Conservation (phyloP, 2,888 invertebrate species). For the Parascotia fuliginaria region DNA sequence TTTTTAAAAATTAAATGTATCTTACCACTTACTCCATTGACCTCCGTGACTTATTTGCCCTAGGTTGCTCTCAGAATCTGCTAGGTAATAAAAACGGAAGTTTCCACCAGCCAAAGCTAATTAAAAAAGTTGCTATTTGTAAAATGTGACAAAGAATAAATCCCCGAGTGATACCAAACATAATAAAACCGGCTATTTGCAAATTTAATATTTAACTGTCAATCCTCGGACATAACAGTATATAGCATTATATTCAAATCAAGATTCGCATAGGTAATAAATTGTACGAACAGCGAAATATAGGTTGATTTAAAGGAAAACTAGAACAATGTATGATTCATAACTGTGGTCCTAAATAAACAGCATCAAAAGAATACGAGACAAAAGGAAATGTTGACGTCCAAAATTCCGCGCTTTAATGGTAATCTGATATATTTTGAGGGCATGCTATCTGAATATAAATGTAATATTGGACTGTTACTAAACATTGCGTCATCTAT, state of each 20-base stretch:
- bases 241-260: slow-evolving; percentile 2
- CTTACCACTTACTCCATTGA: too few relatives aligned
- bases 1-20: too few relatives aligned
- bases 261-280: slow-evolving; percentile 6
- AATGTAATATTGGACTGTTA: too few relatives aligned
- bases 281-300: slow-evolving; percentile 6
- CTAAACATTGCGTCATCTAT: too few relatives aligned
- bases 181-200: background rate
- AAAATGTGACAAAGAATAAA: background rate
- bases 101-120: too few relatives aligned
- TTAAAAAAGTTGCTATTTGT: background rate
- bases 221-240: background rate
- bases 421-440: slow-evolving; percentile 16
- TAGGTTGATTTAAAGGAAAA: slow-evolving; percentile 13
- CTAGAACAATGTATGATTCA: slow-evolving; percentile 25
- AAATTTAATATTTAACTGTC: background rate
- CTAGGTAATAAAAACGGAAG: too few relatives aligned
- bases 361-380: background rate
- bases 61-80: too few relatives aligned
- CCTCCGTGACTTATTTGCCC: too few relatives aligned
- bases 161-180: background rate
- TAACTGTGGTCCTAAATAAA: slow-evolving; percentile 35
- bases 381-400: slow-evolving; percentile 28
- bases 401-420: slow-evolving; percentile 30
- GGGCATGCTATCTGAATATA: slow-evolving; percentile 18